Percentiles rank a stretch among this genome's conserved stretches.
Evolutionary conservation across 1,140 invertebrate species (phyloP).

Genomic region (Papilio aristodemus): DNA sequence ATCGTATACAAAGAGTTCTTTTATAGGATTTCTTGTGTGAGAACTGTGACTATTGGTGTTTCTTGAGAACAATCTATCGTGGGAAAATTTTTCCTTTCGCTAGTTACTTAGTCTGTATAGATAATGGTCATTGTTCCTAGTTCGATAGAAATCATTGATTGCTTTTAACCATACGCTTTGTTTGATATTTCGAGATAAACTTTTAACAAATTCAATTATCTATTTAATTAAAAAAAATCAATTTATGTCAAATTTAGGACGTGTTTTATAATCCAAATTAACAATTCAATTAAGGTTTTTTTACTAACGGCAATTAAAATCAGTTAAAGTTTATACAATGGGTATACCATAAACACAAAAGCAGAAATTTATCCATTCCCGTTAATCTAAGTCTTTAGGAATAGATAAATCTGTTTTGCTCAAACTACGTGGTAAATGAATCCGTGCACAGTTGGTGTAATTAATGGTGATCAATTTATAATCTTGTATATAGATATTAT

Average conservation of each 20-base stretch:
- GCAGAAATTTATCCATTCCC: no score
- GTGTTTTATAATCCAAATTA: no score
- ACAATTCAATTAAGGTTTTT: no score
- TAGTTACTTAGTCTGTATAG: background rate
- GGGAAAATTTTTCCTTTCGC: background rate
- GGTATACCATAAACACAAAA: no score
- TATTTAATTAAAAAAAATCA: no score
- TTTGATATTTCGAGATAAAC: background rate
- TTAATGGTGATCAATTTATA: background rate
- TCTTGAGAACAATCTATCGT: constrained; percentile 12
- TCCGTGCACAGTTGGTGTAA: no score
- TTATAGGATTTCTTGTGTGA: background rate
- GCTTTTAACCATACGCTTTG: background rate
- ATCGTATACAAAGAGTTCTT: background rate
- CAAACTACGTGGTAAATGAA: no score
- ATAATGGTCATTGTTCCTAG: background rate
- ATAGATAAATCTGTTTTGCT: no score
- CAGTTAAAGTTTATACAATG: no score
- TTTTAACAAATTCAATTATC: background rate
- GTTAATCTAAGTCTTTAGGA: no score
- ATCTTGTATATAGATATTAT: constrained; percentile 80
- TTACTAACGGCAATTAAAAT: constrained; percentile 7
- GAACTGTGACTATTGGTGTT: background rate
- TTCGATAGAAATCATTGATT: background rate
- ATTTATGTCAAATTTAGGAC: no score